phyloP scores from a whole-genome alignment of 1,140 invertebrate species.

The Neuroterus valhalla region DNA sequence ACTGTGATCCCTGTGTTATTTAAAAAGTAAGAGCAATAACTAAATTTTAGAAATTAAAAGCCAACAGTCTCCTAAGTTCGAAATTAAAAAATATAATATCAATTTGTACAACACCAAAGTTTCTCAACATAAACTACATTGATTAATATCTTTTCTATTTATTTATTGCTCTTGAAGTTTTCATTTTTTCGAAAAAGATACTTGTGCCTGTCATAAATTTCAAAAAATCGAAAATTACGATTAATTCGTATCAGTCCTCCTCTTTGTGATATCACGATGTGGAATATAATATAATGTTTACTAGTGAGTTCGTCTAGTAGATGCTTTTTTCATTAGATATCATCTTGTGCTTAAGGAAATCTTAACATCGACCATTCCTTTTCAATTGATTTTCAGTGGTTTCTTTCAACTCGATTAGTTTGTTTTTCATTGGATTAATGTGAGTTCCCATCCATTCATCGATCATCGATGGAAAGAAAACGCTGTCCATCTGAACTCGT shows the following conservation, averaged over 20 bases:
- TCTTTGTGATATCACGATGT: constrained; percentile 22
- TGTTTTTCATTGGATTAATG: constrained; percentile 74
- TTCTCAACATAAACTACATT: too few species aligned
- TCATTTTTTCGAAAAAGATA: background rate
- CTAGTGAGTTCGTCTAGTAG: constrained; percentile 9
- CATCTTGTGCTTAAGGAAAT: background rate
- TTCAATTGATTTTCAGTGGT: constrained; percentile 75
- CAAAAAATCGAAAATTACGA: too few species aligned
- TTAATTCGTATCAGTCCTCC: constrained; percentile 1
- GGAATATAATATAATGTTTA: constrained; percentile 28
- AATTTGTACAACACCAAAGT: too few species aligned
- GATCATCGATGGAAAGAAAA: constrained; percentile 74
- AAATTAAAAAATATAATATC: too few species aligned
- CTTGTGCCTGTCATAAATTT: constrained; percentile 23
- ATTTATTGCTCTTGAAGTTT: background rate
- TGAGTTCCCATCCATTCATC: constrained; percentile 78
- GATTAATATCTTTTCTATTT: too few species aligned
- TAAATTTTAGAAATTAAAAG: too few species aligned
- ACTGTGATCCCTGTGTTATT: too few species aligned
- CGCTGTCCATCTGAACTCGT: constrained; percentile 73
- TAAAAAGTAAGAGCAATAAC: too few species aligned
- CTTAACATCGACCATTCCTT: constrained; percentile 63
- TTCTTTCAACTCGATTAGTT: constrained; percentile 73
- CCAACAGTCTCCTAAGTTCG: too few species aligned
- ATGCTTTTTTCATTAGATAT: constrained; percentile 34